phyloP scores from a whole-genome alignment of 2,888 invertebrate species.

The Linyphia triangularis region DNA sequence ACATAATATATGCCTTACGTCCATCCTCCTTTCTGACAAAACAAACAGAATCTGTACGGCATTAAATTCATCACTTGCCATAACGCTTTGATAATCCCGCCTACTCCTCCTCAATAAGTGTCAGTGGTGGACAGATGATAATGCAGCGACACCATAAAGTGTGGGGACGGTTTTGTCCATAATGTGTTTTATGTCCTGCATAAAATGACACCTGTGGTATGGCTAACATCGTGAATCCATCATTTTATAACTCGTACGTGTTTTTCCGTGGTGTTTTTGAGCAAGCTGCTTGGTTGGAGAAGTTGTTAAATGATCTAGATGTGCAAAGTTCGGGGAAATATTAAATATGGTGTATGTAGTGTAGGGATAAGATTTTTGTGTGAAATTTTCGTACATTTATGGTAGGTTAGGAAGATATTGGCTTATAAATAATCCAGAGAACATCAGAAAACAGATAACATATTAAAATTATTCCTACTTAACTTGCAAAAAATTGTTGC shows the following conservation, averaged over 20 bases:
- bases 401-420: no score
- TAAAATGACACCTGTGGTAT: constrained; percentile 21
- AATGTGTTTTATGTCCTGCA: constrained; percentile 17
- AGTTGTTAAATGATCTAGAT: not conserved
- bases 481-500: no score
- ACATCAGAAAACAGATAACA: no score
- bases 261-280: not conserved
- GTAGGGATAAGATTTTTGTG: not conserved
- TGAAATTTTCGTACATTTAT: no score
- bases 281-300: not conserved
- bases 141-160: constrained; percentile 15
- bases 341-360: not conserved
- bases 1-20: constrained; percentile 33
- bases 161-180: not conserved
- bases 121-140: constrained; percentile 21
- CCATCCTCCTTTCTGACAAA: constrained; percentile 39
- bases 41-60: constrained; percentile 34
- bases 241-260: not conserved
- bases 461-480: no score
- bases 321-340: not conserved
- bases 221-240: not conserved
- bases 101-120: not conserved
- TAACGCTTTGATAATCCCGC: constrained; percentile 36
- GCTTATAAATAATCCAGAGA: no score
- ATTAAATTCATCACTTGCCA: constrained; percentile 19